Evolutionary conservation across 2,113 vertebrate genomes (phyloP).

Genomic region (western clawed frog (Xenopus tropicalis)): UCB_Xtro_10.0 CM004446.2:96732501-96733000

Average conservation of each 20-base stretch:
- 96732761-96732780: slow-evolving; percentile 51
- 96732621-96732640: too few species aligned
- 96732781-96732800: slow-evolving; percentile 48
- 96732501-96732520: too few species aligned
- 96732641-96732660: too few species aligned
- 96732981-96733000: slow-evolving; percentile 66
- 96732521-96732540: too few species aligned
- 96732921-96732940: slow-evolving; percentile 70
- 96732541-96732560: too few species aligned
- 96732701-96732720: slow-evolving; percentile 57
- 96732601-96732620: too few species aligned
- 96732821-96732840: slow-evolving; percentile 52
- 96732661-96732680: slow-evolving; percentile 67
- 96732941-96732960: slow-evolving; percentile 60
- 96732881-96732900: slow-evolving; percentile 50
- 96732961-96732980: slow-evolving; percentile 58
- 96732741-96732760: slow-evolving; percentile 49
- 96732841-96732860: slow-evolving; percentile 53
- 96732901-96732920: slow-evolving; percentile 70
- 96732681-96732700: slow-evolving; percentile 49
- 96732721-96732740: slow-evolving; percentile 55
- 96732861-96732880: slow-evolving; percentile 54
- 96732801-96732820: slow-evolving; percentile 50
- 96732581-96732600: too few species aligned
- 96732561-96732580: too few species aligned